These are phyloP conservation scores for western clawed frog (Xenopus tropicalis) DNA, from an alignment of 2,113 vertebrate species.

Conservation along the genomic window DNA sequence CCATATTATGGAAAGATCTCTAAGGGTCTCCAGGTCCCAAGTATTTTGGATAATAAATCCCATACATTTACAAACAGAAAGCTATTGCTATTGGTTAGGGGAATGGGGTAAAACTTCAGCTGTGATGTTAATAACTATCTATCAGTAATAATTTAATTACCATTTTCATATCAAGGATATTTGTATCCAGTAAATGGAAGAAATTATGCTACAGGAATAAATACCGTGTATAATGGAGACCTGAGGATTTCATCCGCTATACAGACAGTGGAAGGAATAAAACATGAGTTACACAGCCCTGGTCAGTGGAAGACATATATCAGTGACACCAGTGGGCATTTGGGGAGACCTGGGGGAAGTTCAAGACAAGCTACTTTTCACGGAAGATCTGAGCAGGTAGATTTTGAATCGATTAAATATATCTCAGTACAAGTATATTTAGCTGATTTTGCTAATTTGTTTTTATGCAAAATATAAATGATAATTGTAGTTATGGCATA, in stretches of 20 bases:
- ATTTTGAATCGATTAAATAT: too few species aligned
- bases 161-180: conserved; percentile 17
- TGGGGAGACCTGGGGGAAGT: neutral
- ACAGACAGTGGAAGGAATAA: conserved; percentile 32
- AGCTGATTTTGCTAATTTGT: too few species aligned
- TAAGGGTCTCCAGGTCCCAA: too few species aligned
- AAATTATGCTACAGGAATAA: neutral
- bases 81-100: too few species aligned
- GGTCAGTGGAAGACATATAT: neutral
- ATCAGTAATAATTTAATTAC: neutral
- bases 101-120: too few species aligned
- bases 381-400: conserved; percentile 8
- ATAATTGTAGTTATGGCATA: too few species aligned
- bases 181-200: conserved; percentile 12
- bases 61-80: too few species aligned
- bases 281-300: conserved; percentile 8
- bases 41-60: too few species aligned
- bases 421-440: too few species aligned
- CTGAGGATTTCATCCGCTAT: conserved; percentile 20
- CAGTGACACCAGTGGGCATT: neutral
- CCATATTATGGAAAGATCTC: too few species aligned
- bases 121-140: neutral
- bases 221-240: conserved; percentile 17
- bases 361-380: neutral
- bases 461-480: too few species aligned